Evolutionary conservation across 2,797 vertebrate species (phyloP).

Genomic region (Neoniphon sammara): DNA sequence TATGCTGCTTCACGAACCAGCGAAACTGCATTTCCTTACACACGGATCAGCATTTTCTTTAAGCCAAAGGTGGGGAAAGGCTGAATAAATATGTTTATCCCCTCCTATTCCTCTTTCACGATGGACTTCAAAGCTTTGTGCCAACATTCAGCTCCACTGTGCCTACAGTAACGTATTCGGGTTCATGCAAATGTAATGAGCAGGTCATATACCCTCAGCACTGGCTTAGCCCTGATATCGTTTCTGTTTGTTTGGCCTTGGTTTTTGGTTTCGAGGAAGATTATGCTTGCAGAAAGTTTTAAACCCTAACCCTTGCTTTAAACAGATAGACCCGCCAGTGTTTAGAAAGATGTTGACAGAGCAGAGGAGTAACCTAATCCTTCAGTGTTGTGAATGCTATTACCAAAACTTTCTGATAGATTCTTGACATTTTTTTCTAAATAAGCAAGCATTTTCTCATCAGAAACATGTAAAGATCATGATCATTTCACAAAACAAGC

Average conservation of each 20-base stretch:
- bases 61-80: slow-evolving; percentile 63
- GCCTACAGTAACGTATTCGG: slow-evolving; percentile 55
- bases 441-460: slow-evolving; percentile 16
- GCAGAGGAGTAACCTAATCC: background rate
- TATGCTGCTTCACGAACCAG: slow-evolving; percentile 64
- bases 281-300: slow-evolving; percentile 48
- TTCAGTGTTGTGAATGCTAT: slow-evolving; percentile 14
- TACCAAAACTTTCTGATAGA: background rate
- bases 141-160: slow-evolving; percentile 40
- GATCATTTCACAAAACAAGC: background rate
- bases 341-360: slow-evolving; percentile 18
- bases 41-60: slow-evolving; percentile 63
- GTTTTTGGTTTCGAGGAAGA: slow-evolving; percentile 59
- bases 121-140: slow-evolving; percentile 56
- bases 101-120: slow-evolving; percentile 20
- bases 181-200: slow-evolving; percentile 61
- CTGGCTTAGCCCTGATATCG: slow-evolving; percentile 31
- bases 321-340: slow-evolving; percentile 30
- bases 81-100: slow-evolving; percentile 70
- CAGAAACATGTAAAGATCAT: slow-evolving; percentile 11
- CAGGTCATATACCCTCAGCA: slow-evolving; percentile 54
- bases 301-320: slow-evolving; percentile 44
- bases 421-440: background rate
- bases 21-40: slow-evolving; percentile 55
- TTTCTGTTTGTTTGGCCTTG: slow-evolving; percentile 66